Evolutionary conservation across 2,888 invertebrate genomes (phyloP).

Genomic region (Plebejus melissa): DNA sequence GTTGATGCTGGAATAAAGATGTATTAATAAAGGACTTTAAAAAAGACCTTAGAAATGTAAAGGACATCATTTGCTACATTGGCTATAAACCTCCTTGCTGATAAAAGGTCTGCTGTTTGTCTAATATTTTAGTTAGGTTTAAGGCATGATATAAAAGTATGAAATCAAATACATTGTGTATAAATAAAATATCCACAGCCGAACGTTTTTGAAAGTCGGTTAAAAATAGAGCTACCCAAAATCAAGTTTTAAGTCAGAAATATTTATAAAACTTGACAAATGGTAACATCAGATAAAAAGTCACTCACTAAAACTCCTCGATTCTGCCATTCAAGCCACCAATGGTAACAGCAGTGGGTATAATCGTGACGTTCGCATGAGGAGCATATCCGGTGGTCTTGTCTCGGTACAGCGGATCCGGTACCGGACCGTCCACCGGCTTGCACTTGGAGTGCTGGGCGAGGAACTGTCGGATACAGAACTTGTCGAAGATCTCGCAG

Average conservation of each 20-base stretch:
- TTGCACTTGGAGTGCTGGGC: conserved; percentile 1
- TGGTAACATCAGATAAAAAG: no score
- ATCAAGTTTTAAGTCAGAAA: background rate
- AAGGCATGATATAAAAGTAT: no score
- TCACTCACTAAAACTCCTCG: conserved; percentile 27
- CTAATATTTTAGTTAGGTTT: no score
- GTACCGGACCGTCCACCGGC: background rate
- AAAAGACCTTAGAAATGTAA: no score
- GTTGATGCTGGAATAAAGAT: conserved; percentile 41
- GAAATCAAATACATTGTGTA: background rate
- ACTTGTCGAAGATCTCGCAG: conserved; percentile 36
- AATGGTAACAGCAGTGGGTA: background rate
- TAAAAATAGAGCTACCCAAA: background rate
- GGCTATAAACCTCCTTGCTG: no score
- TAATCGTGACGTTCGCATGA: background rate
- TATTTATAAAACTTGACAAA: no score
- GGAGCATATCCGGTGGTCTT: background rate
- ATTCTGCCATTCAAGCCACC: conserved; percentile 3
- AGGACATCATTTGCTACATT: no score
- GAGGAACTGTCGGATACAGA: conserved; percentile 37
- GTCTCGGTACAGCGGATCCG: conserved; percentile 15
- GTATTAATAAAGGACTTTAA: no score
- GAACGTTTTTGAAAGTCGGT: no score
- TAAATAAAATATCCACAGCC: no score
- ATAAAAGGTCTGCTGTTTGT: no score